Evolutionary conservation across 1,140 invertebrate species (phyloP).

Genomic region (Rhynchophorus ferrugineus): DNA sequence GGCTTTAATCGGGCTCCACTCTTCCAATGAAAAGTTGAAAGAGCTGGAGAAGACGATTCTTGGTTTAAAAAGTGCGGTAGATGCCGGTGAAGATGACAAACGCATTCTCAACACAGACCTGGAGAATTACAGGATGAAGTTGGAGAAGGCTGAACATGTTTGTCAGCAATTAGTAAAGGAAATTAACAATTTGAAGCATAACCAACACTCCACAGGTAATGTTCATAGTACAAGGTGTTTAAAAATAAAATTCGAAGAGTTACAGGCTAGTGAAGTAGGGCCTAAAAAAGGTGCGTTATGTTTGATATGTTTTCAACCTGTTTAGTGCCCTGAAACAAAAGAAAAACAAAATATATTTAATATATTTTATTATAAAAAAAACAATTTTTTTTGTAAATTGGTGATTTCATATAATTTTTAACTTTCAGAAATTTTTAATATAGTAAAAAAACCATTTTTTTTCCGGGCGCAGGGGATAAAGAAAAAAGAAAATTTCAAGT

Average conservation of each 20-base stretch:
- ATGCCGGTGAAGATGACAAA: constrained; percentile 21
- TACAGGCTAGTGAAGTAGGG: too few relatives aligned
- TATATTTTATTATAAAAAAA: too few relatives aligned
- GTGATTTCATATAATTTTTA: too few relatives aligned
- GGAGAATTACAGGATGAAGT: constrained; percentile 8
- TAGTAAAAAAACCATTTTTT: too few relatives aligned
- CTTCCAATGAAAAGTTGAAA: constrained; percentile 20
- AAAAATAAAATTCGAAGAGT: background rate
- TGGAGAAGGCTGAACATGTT: constrained; percentile 2
- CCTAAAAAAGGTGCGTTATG: too few relatives aligned
- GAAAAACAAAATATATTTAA: too few relatives aligned
- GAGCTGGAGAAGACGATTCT: constrained; percentile 18
- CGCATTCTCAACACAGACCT: constrained; percentile 11
- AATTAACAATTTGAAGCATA: background rate
- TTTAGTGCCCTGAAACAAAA: too few relatives aligned
- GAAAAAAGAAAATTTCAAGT: too few relatives aligned
- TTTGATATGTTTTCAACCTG: too few relatives aligned
- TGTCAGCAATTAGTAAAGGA: background rate
- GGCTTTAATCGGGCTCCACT: constrained; percentile 11
- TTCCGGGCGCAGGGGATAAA: too few relatives aligned
- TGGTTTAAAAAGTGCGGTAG: constrained; percentile 18
- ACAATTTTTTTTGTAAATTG: too few relatives aligned
- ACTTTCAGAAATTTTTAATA: too few relatives aligned
- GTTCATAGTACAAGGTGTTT: background rate
- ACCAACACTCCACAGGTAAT: background rate